phyloP scores from a whole-genome alignment of 2,113 vertebrate species.

The Brachyhypopomus gauderio region DNA sequence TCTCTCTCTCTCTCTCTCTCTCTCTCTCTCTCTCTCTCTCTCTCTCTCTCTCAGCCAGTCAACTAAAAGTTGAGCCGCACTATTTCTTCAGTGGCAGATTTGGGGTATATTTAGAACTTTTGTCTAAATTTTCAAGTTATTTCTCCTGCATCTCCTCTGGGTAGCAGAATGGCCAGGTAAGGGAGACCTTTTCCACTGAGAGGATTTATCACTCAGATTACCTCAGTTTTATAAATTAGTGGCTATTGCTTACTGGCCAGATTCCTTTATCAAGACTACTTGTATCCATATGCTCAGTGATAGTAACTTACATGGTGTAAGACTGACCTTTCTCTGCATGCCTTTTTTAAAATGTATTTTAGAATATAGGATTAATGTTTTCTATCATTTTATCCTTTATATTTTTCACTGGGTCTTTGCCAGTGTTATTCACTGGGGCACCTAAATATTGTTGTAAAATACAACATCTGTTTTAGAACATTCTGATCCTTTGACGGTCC shows the following conservation, averaged over 20 bases:
- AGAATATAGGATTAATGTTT: not conserved
- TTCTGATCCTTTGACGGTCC: not conserved
- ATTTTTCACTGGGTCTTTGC: not conserved
- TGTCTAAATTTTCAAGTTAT: not conserved
- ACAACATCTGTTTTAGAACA: slow-evolving; percentile 27
- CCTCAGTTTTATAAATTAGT: not conserved
- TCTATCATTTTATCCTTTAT: not conserved
- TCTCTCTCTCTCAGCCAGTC: not conserved
- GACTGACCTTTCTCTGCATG: not conserved
- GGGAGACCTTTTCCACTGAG: not conserved
- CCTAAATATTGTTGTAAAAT: not conserved
- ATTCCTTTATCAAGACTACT: not conserved
- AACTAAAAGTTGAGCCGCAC: not conserved
- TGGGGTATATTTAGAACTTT: slow-evolving; percentile 22
- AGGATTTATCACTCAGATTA: not conserved
- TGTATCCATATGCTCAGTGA: not conserved
- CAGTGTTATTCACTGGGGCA: not conserved
- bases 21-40: not conserved
- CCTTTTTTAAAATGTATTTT: not conserved
- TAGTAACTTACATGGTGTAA: not conserved
- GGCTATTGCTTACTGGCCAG: not conserved
- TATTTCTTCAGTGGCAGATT: slow-evolving; percentile 3
- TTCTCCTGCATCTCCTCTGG: not conserved
- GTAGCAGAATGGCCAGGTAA: slow-evolving; percentile 50
- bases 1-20: not conserved